phyloP scores from a whole-genome alignment of 2,888 invertebrate species.

The Leptopilina drosophilae region DNA sequence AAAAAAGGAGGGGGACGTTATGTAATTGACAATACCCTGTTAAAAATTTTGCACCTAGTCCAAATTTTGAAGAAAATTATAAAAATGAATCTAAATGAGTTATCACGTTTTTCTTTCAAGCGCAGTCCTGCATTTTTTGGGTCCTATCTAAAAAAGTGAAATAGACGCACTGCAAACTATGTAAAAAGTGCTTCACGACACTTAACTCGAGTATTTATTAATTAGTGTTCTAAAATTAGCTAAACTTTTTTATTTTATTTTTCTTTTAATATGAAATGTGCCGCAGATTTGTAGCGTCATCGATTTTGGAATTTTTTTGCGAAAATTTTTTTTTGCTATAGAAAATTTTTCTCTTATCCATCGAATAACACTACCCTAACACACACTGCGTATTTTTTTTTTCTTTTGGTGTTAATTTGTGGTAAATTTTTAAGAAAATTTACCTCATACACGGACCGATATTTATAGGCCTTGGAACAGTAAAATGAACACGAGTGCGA shows the following conservation, averaged over 20 bases:
- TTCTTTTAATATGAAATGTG: constrained; percentile 21
- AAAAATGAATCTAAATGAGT: not conserved
- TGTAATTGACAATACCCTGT: too few relatives aligned
- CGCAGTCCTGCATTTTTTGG: constrained; percentile 56
- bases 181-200: constrained; percentile 50
- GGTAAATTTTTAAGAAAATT: constrained; percentile 10
- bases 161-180: constrained; percentile 46
- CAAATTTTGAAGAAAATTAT: not conserved
- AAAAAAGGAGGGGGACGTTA: too few relatives aligned
- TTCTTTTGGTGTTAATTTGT: constrained; percentile 23
- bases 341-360: constrained; percentile 25
- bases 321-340: not conserved
- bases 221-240: constrained; percentile 27
- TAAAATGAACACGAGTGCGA: constrained; percentile 43
- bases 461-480: constrained; percentile 58
- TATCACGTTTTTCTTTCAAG: not conserved
- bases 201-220: constrained; percentile 50
- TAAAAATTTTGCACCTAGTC: too few relatives aligned
- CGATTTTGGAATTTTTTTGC: not conserved
- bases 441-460: constrained; percentile 45
- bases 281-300: not conserved
- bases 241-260: constrained; percentile 18
- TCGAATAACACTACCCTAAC: constrained; percentile 38
- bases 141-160: constrained; percentile 63
- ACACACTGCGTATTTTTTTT: constrained; percentile 9